phyloP scores from a whole-genome alignment of 2,797 vertebrate species.

The Sphenopsis melanotis region DNA sequence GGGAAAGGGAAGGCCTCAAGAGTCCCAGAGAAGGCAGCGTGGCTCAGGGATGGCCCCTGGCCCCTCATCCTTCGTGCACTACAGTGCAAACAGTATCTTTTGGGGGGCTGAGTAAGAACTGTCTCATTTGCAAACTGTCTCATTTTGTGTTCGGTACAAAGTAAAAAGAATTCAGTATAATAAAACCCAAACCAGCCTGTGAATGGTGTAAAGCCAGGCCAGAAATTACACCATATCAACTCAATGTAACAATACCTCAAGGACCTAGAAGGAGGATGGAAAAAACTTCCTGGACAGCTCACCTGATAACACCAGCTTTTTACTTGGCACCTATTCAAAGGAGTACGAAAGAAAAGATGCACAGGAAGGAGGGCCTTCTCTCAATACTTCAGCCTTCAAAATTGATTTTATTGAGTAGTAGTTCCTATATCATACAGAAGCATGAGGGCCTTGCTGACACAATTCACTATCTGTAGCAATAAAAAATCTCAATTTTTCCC shows the following conservation, averaged over 20 bases:
- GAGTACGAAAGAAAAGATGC: neutral
- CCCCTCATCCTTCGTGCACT: fast-evolving
- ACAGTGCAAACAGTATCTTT: neutral
- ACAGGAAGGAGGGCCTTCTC: neutral
- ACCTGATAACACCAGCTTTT: neutral
- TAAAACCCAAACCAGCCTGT: neutral
- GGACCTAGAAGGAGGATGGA: neutral
- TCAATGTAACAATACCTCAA: neutral
- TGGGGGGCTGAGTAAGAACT: neutral
- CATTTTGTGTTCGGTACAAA: neutral
- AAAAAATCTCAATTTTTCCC: neutral
- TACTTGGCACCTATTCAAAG: neutral
- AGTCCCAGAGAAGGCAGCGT: fast-evolving
- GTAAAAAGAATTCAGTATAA: neutral
- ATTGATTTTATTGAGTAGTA: neutral
- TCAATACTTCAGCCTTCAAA: neutral
- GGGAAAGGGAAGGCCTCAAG: neutral
- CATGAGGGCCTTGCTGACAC: neutral
- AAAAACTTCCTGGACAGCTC: neutral
- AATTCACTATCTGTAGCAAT: neutral
- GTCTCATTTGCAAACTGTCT: neutral
- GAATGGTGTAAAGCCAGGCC: neutral
- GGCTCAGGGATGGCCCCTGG: neutral
- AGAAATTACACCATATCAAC: neutral
- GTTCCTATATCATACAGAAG: neutral